phyloP scores from a whole-genome alignment of 2,888 invertebrate genomes.

The Melieria omissa region DNA sequence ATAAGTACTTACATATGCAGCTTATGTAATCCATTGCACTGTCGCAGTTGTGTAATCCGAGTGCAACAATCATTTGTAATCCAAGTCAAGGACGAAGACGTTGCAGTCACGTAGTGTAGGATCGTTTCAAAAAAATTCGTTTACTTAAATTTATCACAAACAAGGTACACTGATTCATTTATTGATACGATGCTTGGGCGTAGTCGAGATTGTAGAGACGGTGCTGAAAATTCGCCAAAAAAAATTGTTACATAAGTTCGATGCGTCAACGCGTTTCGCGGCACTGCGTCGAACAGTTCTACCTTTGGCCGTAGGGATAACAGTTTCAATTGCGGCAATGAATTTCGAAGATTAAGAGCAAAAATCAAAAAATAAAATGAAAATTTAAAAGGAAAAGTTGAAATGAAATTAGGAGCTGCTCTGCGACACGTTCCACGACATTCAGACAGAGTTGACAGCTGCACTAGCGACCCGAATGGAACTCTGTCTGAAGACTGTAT shows the following conservation, averaged over 20 bases:
- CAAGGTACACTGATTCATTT: constrained; percentile 55
- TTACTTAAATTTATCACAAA: constrained; percentile 55
- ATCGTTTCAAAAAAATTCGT: constrained; percentile 11
- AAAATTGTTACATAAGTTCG: not conserved
- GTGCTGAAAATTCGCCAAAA: constrained; percentile 2
- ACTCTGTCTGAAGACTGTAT: constrained; percentile 66
- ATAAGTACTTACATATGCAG: constrained; percentile 12
- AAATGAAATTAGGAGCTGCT: constrained; percentile 42
- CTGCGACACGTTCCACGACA: constrained; percentile 54
- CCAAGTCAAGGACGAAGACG: not conserved
- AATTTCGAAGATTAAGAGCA: not conserved
- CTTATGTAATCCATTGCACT: constrained; percentile 15
- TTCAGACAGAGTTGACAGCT: constrained; percentile 64
- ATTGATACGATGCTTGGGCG: constrained; percentile 13
- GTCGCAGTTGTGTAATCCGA: not conserved
- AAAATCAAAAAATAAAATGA: constrained; percentile 35
- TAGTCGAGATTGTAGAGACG: not conserved
- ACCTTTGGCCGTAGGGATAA: no score
- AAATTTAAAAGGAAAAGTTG: constrained; percentile 27
- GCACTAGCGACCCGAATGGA: constrained; percentile 59
- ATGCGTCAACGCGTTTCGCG: not conserved
- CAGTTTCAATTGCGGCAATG: not conserved
- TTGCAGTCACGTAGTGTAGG: not conserved
- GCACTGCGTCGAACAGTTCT: no score
- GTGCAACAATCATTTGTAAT: not conserved